These are phyloP conservation scores for Drosophila picticornis DNA, from an alignment of 2,888 invertebrate species.

Conservation along the genomic window DNA sequence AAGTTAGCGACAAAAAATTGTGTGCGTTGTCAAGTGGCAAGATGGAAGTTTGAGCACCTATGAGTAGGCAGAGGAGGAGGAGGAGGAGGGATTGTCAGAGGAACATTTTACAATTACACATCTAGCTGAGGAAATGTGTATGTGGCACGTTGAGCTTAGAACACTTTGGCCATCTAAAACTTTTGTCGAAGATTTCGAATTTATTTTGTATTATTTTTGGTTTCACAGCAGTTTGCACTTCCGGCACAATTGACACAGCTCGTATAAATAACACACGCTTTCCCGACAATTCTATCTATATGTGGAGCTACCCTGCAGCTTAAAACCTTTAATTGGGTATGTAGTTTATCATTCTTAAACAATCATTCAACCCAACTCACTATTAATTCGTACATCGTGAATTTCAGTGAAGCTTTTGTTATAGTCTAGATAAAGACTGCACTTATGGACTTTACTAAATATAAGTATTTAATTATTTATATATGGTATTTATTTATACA, in stretches of 20 bases:
- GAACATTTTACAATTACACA: constrained; percentile 75
- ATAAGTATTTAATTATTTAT: too few species aligned
- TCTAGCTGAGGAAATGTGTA: constrained; percentile 21
- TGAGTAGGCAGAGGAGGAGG: constrained; percentile 23
- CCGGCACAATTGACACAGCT: constrained; percentile 38
- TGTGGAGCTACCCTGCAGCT: background rate
- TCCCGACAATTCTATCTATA: background rate
- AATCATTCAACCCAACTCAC: background rate
- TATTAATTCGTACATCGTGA: constrained; percentile 15
- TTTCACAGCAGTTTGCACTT: constrained; percentile 71
- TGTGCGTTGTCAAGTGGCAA: constrained; percentile 66
- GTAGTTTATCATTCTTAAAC: background rate
- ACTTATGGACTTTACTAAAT: background rate
- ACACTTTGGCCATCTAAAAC: constrained; percentile 51
- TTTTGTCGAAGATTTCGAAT: constrained; percentile 44
- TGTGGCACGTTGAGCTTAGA: constrained; percentile 16
- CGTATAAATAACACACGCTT: constrained; percentile 3
- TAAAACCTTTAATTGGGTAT: background rate
- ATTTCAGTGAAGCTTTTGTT: rapidly evolving
- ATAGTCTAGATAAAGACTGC: background rate
- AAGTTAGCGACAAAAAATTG: constrained; percentile 34
- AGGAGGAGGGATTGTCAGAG: background rate
- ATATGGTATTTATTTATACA: too few species aligned
- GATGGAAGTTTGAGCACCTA: background rate
- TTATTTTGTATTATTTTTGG: constrained; percentile 28